These are phyloP conservation scores for Axis porcinus DNA, from an alignment of 2,113 vertebrate genomes.

Conservation along the genomic window DNA sequence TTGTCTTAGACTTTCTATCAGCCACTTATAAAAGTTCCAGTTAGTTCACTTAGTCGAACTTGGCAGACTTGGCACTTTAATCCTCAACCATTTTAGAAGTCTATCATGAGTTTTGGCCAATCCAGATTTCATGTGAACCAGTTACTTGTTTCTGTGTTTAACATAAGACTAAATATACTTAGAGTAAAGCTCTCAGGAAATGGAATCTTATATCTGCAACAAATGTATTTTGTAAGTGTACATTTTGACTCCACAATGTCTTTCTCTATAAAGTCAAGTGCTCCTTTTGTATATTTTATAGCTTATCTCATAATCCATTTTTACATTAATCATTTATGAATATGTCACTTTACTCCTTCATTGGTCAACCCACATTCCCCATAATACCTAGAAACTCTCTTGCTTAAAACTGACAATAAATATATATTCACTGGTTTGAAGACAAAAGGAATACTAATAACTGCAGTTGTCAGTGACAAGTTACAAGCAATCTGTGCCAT, in stretches of 20 bases:
- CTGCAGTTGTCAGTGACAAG: neutral
- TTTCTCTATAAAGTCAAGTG: neutral
- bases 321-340: neutral
- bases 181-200: neutral
- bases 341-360: neutral
- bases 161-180: slow-evolving; percentile 21
- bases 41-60: neutral
- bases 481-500: neutral
- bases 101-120: neutral
- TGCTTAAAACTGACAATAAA: neutral
- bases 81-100: neutral
- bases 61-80: neutral
- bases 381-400: neutral
- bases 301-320: neutral
- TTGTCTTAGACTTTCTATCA: neutral
- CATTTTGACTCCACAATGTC: neutral
- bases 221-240: neutral
- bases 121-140: neutral
- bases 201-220: slow-evolving; percentile 29
- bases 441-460: neutral
- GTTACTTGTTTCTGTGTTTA: slow-evolving; percentile 7
- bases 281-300: neutral
- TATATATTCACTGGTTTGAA: neutral
- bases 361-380: neutral
- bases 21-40: neutral